Base-by-base conservation (phyloP, 1,140 invertebrate genomes). In the Schlechtendalia chinensis region DNA sequence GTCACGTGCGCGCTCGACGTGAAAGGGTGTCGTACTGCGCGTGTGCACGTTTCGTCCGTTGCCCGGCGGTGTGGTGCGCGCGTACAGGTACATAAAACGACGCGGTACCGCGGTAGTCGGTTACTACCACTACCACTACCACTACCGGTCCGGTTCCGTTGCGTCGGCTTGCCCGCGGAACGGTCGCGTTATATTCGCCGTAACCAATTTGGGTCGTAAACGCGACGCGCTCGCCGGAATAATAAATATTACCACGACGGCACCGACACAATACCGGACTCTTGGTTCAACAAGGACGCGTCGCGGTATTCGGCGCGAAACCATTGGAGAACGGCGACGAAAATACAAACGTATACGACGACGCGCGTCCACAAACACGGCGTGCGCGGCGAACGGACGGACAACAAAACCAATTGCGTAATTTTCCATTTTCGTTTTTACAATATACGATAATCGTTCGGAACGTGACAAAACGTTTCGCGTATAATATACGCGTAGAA, bases 391-490 rank as follows among this genome's bases (percentile, higher is more conserved):
- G 27, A 11, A 53, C 6, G 45, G 27, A 32, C 2, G 24, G 6
- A 67, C 22, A n/a, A 47, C n/a, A 67, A 67, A 65, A 22, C 29
- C n/a, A 10, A 54, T 72, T 72, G 19, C 50, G 69, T 54, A 54
- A 54, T 72, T 72, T 63, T 12, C 14, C 11, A 29, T 72, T 54
- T 72, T 72, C 24, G 4, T 32, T 72, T 72, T 72, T 58, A 24
- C 22, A 24, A 72, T 54, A 72, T 50, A 54, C 53, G n/a, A 72
- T 47, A 69, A 69, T 69, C 22, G 14, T 69, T 47, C 47, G 67
- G n/a, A 72, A 72, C 69, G 53, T 14, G 69, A 72, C 50, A 29
- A 71, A 72, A 72, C 50, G 24, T 54, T 19, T 69, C 32, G 67
- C 17, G 6, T 54, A 54, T 54, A 17, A 10, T 6, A 12, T 10